phyloP scores from a whole-genome alignment of 2,888 invertebrate species.

The Drosophila atroscutellata region DNA sequence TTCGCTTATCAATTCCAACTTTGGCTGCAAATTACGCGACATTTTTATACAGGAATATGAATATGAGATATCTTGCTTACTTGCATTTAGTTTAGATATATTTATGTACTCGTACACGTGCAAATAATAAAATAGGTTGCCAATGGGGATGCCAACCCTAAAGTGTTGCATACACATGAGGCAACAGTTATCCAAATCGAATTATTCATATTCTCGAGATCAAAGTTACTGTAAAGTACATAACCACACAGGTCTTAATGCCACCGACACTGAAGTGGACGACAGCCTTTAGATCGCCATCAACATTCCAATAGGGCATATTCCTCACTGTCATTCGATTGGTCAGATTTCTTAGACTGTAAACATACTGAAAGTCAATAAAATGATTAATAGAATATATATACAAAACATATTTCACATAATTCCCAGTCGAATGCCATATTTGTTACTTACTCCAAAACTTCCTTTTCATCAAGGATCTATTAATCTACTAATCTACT shows the following conservation, averaged over 20 bases:
- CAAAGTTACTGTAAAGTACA: conserved; percentile 15
- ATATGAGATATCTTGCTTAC: conserved; percentile 38
- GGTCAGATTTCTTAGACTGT: conserved; percentile 38
- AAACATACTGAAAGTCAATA: conserved; percentile 36
- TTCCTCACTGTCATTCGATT: conserved; percentile 44
- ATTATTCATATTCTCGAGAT: conserved; percentile 6
- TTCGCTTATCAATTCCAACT: conserved; percentile 35
- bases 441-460: neutral
- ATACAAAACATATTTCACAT: neutral
- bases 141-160: conserved; percentile 14
- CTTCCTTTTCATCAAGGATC: neutral
- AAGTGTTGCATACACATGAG: conserved; percentile 9
- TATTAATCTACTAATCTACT: no score
- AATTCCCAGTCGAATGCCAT: neutral
- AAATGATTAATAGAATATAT: neutral
- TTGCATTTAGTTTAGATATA: conserved; percentile 52
- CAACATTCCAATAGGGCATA: conserved; percentile 40
- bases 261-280: conserved; percentile 37
- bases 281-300: conserved; percentile 47
- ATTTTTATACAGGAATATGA: conserved; percentile 26
- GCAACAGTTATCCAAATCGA: neutral
- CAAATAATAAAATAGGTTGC: conserved; percentile 26
- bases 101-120: conserved; percentile 3
- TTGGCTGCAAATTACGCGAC: conserved; percentile 44
- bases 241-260: conserved; percentile 30